Evolutionary conservation across 1,140 invertebrate genomes (phyloP).

Genomic region (Liolophura sinensis): DNA sequence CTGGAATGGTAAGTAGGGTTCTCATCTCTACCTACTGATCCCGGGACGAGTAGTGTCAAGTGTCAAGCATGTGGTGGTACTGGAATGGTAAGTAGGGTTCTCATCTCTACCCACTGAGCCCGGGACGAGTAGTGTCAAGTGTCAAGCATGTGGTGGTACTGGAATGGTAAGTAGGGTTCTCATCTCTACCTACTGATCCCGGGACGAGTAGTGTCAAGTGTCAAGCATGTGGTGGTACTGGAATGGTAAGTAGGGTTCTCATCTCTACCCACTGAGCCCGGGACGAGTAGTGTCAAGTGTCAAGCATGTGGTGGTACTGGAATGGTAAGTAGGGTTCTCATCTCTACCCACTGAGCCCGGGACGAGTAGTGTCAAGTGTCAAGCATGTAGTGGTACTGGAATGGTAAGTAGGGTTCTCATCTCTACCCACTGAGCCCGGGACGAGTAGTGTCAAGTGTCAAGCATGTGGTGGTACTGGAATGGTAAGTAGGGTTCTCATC

Average conservation of each 20-base stretch:
- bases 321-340: slow-evolving; percentile 76
- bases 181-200: too few species aligned
- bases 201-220: slow-evolving; percentile 88
- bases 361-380: slow-evolving; percentile 83
- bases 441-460: slow-evolving; percentile 82
- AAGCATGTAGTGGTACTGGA: slow-evolving; percentile 96
- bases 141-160: slow-evolving; percentile 94
- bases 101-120: slow-evolving; percentile 69
- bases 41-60: slow-evolving; percentile 81
- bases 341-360: slow-evolving; percentile 90
- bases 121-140: slow-evolving; percentile 84
- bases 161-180: slow-evolving; percentile 84
- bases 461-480: slow-evolving; percentile 96
- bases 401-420: too few species aligned
- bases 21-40: slow-evolving; percentile 67
- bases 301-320: slow-evolving; percentile 96
- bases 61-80: slow-evolving; percentile 97
- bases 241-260: slow-evolving; percentile 81
- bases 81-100: slow-evolving; percentile 72
- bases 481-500: too few species aligned
- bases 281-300: slow-evolving; percentile 85
- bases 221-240: slow-evolving; percentile 94
- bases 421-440: too few species aligned
- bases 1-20: slow-evolving; percentile 75
- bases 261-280: too few species aligned